Conservation (phyloP, 1,140 invertebrate species). For the Manduca sexta region DNA sequence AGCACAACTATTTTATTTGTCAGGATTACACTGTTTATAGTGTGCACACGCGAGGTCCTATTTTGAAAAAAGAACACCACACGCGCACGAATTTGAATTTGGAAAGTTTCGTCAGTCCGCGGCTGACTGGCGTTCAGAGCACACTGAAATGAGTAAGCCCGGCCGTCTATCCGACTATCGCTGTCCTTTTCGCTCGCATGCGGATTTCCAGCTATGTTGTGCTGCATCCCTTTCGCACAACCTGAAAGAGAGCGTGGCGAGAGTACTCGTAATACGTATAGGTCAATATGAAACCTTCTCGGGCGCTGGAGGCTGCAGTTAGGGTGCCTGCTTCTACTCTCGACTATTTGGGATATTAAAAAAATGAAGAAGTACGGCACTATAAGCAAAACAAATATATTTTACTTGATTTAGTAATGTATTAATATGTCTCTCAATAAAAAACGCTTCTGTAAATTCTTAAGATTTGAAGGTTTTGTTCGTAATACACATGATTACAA, state of each 20-base stretch:
- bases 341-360: slow-evolving; percentile 8
- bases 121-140: slow-evolving; percentile 35
- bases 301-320: slow-evolving; percentile 66
- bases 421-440: no score
- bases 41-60: no score
- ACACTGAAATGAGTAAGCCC: slow-evolving; percentile 57
- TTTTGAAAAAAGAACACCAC: not conserved
- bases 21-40: not conserved
- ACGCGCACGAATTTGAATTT: slow-evolving; percentile 4
- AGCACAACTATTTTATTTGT: not conserved
- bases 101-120: slow-evolving; percentile 23
- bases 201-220: slow-evolving; percentile 4
- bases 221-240: slow-evolving; percentile 39
- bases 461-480: no score
- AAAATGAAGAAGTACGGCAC: no score
- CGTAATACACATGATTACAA: no score
- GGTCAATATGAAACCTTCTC: slow-evolving; percentile 70
- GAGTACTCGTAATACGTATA: slow-evolving; percentile 69
- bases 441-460: no score
- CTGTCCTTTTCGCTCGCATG: slow-evolving; percentile 30
- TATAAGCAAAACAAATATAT: no score
- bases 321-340: slow-evolving; percentile 36
- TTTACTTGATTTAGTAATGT: no score
- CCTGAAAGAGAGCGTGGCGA: slow-evolving; percentile 54
- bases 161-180: slow-evolving; percentile 37